These are phyloP conservation scores for Clinocottus analis DNA, from an alignment of 2,113 vertebrate genomes.

Conservation along the genomic window DNA sequence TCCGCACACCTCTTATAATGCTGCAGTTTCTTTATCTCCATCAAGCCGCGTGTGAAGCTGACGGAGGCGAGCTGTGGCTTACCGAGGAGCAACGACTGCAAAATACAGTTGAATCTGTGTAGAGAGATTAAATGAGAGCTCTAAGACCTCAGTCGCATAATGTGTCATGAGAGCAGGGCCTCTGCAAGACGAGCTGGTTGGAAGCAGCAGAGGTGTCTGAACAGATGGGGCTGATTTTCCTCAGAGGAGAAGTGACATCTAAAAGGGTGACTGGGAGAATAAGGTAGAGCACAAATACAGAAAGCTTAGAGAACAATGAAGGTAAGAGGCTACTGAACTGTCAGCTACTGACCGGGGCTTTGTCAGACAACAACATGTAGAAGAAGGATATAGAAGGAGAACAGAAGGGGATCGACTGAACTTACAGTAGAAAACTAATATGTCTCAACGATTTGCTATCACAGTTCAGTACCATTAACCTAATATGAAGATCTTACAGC, in stretches of 20 bases:
- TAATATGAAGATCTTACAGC: background rate
- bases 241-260: constrained; percentile 38
- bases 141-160: constrained; percentile 29
- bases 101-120: constrained; percentile 17
- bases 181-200: constrained; percentile 12
- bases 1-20: background rate
- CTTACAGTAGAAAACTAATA: background rate
- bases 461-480: background rate
- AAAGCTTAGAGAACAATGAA: constrained; percentile 17
- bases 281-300: background rate
- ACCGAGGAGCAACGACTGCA: background rate
- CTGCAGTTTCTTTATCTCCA: background rate
- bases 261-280: constrained; percentile 22
- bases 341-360: background rate
- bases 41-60: constrained; percentile 3
- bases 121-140: constrained; percentile 8
- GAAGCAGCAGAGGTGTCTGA: constrained; percentile 20
- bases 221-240: constrained; percentile 7
- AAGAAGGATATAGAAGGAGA: background rate
- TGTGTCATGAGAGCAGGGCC: constrained; percentile 2
- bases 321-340: constrained; percentile 15
- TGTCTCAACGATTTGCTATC: background rate
- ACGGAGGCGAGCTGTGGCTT: background rate
- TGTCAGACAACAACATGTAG: background rate
- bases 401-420: background rate